A percentile compares a stretch with the other conserved stretches of the same genome.
These are phyloP conservation scores for Rousettus leschenaultii DNA, from an alignment of 2,113 vertebrate genomes.

Conservation along the genomic window DNA sequence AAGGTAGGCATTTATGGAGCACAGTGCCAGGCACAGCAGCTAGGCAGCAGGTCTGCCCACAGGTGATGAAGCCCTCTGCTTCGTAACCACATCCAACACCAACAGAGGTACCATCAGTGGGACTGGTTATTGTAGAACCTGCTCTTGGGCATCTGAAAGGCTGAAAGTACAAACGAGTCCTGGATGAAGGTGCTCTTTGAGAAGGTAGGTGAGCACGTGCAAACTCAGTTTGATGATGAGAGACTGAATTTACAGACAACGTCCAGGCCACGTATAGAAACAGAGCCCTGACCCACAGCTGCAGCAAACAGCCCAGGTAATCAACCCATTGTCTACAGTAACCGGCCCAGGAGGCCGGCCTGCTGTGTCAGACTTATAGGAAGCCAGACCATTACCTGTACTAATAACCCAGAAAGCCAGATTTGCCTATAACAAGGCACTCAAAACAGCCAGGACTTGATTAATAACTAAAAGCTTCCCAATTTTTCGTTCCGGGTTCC, in stretches of 20 bases:
- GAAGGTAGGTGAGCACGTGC: neutral
- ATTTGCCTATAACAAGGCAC: neutral
- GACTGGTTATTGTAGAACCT: too few species aligned
- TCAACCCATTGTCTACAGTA: neutral
- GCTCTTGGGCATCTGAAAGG: neutral
- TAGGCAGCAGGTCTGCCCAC: neutral
- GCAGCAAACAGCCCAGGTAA: neutral
- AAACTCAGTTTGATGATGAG: neutral
- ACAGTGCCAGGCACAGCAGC: neutral
- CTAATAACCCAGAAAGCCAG: neutral
- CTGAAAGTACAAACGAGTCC: neutral
- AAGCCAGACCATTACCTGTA: neutral
- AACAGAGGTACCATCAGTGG: rapidly evolving
- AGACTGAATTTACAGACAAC: neutral
- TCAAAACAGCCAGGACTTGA: neutral
- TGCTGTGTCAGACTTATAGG: neutral
- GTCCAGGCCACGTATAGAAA: neutral
- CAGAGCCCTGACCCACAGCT: neutral
- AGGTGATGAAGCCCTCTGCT: neutral
- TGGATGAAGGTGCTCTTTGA: neutral
- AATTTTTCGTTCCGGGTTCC: neutral
- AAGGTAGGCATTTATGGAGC: neutral
- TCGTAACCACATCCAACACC: too few species aligned
- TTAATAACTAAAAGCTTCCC: neutral
- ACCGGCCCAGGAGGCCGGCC: neutral